Evolutionary conservation across 2,888 invertebrate genomes (phyloP).

Genomic region (Timandra comae): DNA sequence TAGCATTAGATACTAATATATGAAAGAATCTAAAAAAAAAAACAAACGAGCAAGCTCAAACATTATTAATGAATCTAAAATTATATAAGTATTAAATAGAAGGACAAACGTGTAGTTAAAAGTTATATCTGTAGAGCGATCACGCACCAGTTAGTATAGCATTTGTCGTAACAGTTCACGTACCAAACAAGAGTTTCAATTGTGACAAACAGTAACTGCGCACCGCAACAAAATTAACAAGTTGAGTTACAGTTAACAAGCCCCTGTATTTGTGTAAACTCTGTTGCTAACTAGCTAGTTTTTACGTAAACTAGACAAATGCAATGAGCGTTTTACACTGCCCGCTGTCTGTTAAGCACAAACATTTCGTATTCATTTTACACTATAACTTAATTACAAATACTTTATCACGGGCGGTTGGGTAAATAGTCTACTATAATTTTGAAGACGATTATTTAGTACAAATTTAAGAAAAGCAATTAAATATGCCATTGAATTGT

Average conservation of each 20-base stretch:
- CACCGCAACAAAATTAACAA: slow-evolving; percentile 63
- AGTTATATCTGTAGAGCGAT: neutral
- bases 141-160: slow-evolving; percentile 14
- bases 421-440: too few relatives aligned
- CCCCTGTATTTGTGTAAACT: slow-evolving; percentile 61
- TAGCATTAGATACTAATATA: too few relatives aligned
- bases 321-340: slow-evolving; percentile 32
- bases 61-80: too few relatives aligned
- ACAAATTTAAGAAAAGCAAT: too few relatives aligned
- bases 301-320: slow-evolving; percentile 38
- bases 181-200: slow-evolving; percentile 35
- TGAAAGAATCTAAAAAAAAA: too few relatives aligned
- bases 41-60: too few relatives aligned
- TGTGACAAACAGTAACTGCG: slow-evolving; percentile 51
- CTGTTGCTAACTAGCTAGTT: slow-evolving; percentile 61
- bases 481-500: too few relatives aligned
- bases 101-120: too few relatives aligned
- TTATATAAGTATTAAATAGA: too few relatives aligned
- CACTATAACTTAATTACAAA: too few relatives aligned
- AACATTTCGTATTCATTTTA: slow-evolving; percentile 24
- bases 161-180: slow-evolving; percentile 27
- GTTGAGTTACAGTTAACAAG: slow-evolving; percentile 68
- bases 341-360: slow-evolving; percentile 20
- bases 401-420: too few relatives aligned
- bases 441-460: too few relatives aligned